Evolutionary conservation across 2,888 invertebrate species (phyloP), one percentile per base, ranked within the genome.

Genomic region (Phyto melanocephala): DNA sequence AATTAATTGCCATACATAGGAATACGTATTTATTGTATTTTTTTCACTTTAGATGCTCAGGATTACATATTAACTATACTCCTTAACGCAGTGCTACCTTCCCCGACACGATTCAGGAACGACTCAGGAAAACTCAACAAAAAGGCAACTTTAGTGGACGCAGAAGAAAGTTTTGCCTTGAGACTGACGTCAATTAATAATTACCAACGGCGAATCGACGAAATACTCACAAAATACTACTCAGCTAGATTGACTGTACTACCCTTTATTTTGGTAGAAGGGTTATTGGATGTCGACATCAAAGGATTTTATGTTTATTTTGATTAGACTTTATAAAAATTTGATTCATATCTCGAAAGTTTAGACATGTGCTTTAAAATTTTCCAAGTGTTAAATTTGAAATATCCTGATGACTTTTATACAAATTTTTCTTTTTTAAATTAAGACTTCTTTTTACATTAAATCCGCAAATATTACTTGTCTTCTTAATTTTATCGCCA

Each of bases 231-330:
- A 1, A 60, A 60, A 40, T 60, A 60, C 40, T 60, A 60, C 22
- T 60, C 40, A 40, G 60, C 22, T 22, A 60, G 22, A 62, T 28
- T 62, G 2, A 42, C 62, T 24, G 62, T 62, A 45, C 62, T 42
- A 28, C 42, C 24, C 6, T 42, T 42, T 4, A 11, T 58, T 37
- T 20, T 58, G 2, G 15, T 40, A 24, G 60, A 37, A 58, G 58
- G 37, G 5, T 40, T 40, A n/a, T 60, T 13, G 2, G 58, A 58
- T 58, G 13, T 20, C 20, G 40, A 60, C 13, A 24, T 68, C 10
- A 76, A 58, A 67, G 68, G 68, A 22, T 68, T 77, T 11, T 77
- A 58, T 62, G 40, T 78, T 22, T 78, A 78, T 42, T 70, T 78
- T 52, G 68, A 52, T n/a, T 33, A 62, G 5, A 60, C 37, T 54